These are phyloP conservation scores for Drosophila mercatorum DNA, from an alignment of 2,888 invertebrate species.

Conservation along the genomic window DNA sequence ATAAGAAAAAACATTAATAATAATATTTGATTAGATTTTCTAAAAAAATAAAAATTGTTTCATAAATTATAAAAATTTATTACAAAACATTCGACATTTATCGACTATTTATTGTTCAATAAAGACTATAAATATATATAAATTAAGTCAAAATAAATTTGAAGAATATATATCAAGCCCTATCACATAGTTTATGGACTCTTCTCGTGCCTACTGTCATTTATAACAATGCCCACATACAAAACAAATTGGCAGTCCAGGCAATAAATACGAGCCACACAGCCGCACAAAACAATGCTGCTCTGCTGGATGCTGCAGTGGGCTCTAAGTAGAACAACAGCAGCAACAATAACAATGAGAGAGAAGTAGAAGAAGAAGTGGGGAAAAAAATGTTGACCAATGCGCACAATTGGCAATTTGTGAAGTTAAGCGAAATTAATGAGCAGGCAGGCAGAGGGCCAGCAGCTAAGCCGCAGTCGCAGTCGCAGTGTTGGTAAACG, in stretches of 20 bases:
- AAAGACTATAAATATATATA: not conserved
- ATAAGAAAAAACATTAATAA: no score
- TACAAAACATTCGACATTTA: no score
- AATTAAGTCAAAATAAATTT: not conserved
- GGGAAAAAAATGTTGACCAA: conserved; percentile 70
- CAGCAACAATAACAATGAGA: conserved; percentile 14
- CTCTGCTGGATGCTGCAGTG: conserved; percentile 13
- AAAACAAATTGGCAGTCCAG: conserved; percentile 74
- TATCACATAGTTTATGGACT: not conserved
- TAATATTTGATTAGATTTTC: no score
- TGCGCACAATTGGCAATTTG: conserved; percentile 81
- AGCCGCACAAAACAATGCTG: conserved; percentile 69
- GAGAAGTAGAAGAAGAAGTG: conserved; percentile 1
- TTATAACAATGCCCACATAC: conserved; percentile 57
- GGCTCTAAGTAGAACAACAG: conserved; percentile 21
- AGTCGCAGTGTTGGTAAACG: conserved; percentile 36
- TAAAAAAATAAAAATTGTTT: no score
- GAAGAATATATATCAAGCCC: not conserved
- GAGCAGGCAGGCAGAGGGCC: conserved; percentile 50
- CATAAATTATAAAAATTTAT: no score
- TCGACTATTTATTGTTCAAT: no score
- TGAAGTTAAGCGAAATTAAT: conserved; percentile 81
- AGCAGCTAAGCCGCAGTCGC: conserved; percentile 19
- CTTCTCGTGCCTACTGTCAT: conserved; percentile 1
- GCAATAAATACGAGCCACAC: conserved; percentile 75